Conservation (phyloP, 1,140 invertebrate genomes). For the Papilio dardanus region DNA sequence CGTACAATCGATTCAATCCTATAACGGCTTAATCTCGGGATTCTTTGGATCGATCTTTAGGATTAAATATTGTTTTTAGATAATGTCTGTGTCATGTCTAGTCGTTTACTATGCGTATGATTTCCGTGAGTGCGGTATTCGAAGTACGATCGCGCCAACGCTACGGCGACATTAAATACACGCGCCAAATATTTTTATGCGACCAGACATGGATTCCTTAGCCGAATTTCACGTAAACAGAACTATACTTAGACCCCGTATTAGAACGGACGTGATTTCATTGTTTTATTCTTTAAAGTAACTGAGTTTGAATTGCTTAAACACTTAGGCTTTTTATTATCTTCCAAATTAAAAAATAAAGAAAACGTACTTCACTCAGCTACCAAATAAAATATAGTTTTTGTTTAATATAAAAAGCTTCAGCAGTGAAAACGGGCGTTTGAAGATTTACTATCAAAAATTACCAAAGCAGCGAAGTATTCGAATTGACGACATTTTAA, state of each 20-base stretch:
- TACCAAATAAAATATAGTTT: too few species aligned
- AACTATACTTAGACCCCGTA: constrained; percentile 20
- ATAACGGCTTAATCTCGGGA: too few species aligned
- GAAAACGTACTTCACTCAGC: too few species aligned
- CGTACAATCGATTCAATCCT: too few species aligned
- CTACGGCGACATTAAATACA: constrained; percentile 59
- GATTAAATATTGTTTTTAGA: constrained; percentile 6
- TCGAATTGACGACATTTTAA: background rate
- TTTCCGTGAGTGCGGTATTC: constrained; percentile 69
- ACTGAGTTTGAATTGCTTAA: background rate
- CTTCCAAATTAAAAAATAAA: background rate
- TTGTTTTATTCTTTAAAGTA: constrained; percentile 15
- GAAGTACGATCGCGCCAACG: constrained; percentile 48
- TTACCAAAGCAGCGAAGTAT: background rate
- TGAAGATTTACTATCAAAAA: background rate
- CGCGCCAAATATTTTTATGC: constrained; percentile 72
- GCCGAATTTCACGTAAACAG: constrained; percentile 40
- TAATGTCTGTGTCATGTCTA: constrained; percentile 74
- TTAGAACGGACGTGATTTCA: constrained; percentile 22
- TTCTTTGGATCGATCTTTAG: background rate
- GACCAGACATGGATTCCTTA: constrained; percentile 60
- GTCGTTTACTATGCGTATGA: constrained; percentile 69
- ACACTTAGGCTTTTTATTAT: background rate
- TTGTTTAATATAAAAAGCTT: too few species aligned
- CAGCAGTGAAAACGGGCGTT: too few species aligned